Conservation (phyloP, 64 coral and sea anemone genomes). For the Catalaphyllia jardinei region DNA sequence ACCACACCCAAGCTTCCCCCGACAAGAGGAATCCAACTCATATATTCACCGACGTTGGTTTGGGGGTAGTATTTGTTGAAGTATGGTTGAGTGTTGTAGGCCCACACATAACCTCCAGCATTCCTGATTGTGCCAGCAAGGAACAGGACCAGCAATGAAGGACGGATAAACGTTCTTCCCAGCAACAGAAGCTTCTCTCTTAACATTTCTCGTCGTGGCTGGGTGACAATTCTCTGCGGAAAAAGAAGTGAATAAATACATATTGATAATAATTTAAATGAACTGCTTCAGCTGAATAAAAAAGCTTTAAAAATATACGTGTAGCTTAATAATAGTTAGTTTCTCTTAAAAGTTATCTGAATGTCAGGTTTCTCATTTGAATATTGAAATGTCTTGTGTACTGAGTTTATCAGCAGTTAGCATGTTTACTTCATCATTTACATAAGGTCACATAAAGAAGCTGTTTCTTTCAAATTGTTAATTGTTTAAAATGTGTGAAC, state of each 20-base stretch:
- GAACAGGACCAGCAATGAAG: constrained; percentile 86
- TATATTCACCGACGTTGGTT: constrained; percentile 91
- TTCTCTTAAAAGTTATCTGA: too few relatives aligned
- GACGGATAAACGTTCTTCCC: constrained; percentile 78
- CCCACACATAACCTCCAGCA: constrained; percentile 97
- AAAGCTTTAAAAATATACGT: too few relatives aligned
- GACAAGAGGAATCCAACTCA: constrained; percentile 98
- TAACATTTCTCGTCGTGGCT: constrained; percentile 21
- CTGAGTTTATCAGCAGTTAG: too few relatives aligned
- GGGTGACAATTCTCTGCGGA: constrained; percentile 16
- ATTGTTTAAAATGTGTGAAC: too few relatives aligned
- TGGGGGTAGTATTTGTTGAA: constrained; percentile 99
- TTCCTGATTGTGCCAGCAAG: constrained; percentile 94
- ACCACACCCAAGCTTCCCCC: constrained; percentile 86
- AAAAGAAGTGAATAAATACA: neutral
- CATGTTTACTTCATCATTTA: too few relatives aligned
- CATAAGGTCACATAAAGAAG: too few relatives aligned
- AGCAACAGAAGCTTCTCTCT: constrained; percentile 66
- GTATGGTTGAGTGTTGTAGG: constrained; percentile 98
- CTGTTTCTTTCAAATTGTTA: too few relatives aligned
- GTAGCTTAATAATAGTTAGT: too few relatives aligned
- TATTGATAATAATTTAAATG: neutral
- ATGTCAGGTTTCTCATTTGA: too few relatives aligned
- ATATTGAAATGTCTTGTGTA: too few relatives aligned
- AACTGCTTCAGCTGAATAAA: too few relatives aligned